Conservation (phyloP, 2,888 invertebrate genomes). For the Lycia hirtaria region DNA sequence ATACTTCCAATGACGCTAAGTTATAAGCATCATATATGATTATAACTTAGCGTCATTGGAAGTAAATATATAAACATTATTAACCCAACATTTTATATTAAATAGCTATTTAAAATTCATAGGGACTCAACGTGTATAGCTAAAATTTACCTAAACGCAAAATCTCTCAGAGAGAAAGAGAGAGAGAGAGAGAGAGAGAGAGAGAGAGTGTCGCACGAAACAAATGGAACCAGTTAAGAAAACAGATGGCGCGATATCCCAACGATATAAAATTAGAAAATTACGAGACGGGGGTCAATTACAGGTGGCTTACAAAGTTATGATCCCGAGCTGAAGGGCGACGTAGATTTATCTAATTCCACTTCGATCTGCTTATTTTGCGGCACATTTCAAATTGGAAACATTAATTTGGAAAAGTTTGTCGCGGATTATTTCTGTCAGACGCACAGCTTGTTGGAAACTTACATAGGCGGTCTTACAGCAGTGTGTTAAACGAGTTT, state of each 20-base stretch:
- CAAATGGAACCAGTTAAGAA: constrained; percentile 50
- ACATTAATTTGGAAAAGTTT: constrained; percentile 68
- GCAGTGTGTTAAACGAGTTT: no score
- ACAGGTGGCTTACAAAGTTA: constrained; percentile 73
- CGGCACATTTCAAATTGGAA: constrained; percentile 61
- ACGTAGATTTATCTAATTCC: constrained; percentile 69
- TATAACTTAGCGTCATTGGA: no score
- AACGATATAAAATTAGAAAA: constrained; percentile 58
- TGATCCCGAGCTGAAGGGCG: constrained; percentile 59
- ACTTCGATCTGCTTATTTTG: constrained; percentile 67
- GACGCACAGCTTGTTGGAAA: background rate
- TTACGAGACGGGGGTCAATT: constrained; percentile 63
- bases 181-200: no score
- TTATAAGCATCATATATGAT: no score
- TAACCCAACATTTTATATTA: no score
- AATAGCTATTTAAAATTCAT: no score
- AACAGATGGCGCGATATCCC: constrained; percentile 42
- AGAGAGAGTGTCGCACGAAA: constrained; percentile 35
- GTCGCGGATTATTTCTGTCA: constrained; percentile 43
- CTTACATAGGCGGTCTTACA: no score
- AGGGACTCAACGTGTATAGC: no score
- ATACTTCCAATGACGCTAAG: no score
- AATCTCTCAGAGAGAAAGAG: background rate
- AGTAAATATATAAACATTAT: no score
- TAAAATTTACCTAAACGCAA: constrained; percentile 1